Evolutionary conservation across 2,888 invertebrate species (phyloP).

Genomic region (Nemapogon koenigi): DNA sequence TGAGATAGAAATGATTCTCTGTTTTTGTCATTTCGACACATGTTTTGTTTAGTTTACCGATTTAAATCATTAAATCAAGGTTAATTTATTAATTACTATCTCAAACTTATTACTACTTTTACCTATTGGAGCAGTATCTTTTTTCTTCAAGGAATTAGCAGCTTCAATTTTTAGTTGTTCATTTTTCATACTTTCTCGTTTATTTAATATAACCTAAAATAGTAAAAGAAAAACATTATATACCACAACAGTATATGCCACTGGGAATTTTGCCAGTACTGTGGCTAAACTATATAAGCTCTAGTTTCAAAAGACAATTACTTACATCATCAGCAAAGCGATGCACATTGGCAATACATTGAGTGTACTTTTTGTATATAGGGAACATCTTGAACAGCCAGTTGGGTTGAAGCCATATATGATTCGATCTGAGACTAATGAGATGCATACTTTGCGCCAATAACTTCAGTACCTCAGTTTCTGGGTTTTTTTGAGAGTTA

Average conservation of each 20-base stretch:
- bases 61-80: no score
- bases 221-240: not conserved
- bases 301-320: not conserved
- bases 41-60: no score
- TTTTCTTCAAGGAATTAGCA: no score
- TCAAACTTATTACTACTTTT: no score
- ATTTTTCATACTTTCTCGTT: no score
- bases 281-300: not conserved
- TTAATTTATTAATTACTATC: no score
- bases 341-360: slow-evolving; percentile 61
- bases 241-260: not conserved
- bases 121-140: no score
- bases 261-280: not conserved
- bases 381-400: slow-evolving; percentile 63
- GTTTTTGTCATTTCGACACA: no score
- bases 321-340: slow-evolving; percentile 58
- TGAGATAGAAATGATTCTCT: no score
- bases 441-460: slow-evolving; percentile 31
- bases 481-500: slow-evolving; percentile 36
- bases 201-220: no score
- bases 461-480: slow-evolving; percentile 33
- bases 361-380: slow-evolving; percentile 55
- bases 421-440: slow-evolving; percentile 41
- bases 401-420: slow-evolving; percentile 53
- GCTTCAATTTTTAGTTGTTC: no score